A percentile compares a stretch with the other conserved stretches of the same genome.
These are phyloP conservation scores for Amaurobius ferox DNA, from an alignment of 2,888 invertebrate genomes.

Conservation along the genomic window DNA sequence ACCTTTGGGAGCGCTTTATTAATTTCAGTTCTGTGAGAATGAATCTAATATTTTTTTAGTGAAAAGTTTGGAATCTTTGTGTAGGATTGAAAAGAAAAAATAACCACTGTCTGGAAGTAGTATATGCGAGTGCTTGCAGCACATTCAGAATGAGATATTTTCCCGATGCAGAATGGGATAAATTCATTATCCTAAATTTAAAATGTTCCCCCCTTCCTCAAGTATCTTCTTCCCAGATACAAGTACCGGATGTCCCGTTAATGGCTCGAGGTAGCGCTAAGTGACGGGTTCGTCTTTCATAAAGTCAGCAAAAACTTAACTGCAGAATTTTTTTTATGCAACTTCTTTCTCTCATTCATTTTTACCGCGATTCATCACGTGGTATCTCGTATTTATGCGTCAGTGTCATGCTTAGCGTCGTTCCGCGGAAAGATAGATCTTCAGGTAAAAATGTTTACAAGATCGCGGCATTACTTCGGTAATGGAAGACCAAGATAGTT, in stretches of 20 bases:
- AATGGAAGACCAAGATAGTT: not conserved
- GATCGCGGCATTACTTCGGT: not conserved
- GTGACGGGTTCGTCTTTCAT: slow-evolving; percentile 2
- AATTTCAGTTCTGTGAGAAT: too few relatives aligned
- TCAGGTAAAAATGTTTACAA: not conserved
- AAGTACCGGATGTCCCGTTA: slow-evolving; percentile 8
- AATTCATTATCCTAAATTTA: not conserved
- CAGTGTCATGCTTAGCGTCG: slow-evolving; percentile 5
- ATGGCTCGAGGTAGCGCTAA: not conserved
- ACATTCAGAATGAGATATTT: too few relatives aligned
- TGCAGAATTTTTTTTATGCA: not conserved
- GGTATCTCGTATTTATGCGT: slow-evolving; percentile 10
- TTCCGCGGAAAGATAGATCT: not conserved
- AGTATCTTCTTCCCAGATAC: slow-evolving; percentile 1
- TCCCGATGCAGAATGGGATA: too few relatives aligned
- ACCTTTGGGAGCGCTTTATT: too few relatives aligned
- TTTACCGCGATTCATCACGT: not conserved
- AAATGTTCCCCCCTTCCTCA: not conserved
- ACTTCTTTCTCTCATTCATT: not conserved
- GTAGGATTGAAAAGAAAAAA: too few relatives aligned
- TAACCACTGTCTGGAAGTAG: too few relatives aligned
- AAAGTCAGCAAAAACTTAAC: slow-evolving; percentile 4
- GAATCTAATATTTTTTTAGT: too few relatives aligned
- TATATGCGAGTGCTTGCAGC: too few relatives aligned
- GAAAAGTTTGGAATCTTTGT: too few relatives aligned